phyloP scores from a whole-genome alignment of 2,113 vertebrate species.

The Gallinago media region DNA sequence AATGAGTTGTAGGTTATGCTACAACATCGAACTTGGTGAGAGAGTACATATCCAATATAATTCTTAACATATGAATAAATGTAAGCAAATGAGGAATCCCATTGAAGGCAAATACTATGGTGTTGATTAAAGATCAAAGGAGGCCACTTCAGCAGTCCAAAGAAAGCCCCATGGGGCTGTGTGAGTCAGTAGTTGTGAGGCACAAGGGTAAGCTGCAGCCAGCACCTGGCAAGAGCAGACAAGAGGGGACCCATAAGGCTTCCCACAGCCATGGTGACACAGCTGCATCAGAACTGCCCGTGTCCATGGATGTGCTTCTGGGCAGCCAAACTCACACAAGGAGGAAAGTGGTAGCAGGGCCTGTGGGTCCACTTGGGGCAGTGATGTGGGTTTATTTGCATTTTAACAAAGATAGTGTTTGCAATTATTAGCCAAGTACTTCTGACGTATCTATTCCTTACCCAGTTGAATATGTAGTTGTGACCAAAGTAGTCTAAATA shows the following conservation, averaged over 20 bases:
- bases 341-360: not conserved
- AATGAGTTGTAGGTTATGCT: not conserved
- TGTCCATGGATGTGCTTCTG: not conserved
- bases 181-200: accelerated
- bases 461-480: not conserved
- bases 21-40: not conserved
- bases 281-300: not conserved
- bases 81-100: not conserved
- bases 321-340: not conserved
- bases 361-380: accelerated
- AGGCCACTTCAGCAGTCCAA: not conserved
- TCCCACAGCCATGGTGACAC: not conserved
- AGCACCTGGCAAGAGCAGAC: not conserved
- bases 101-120: not conserved
- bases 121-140: not conserved
- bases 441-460: not conserved
- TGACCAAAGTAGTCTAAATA: not conserved
- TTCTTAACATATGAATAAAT: not conserved
- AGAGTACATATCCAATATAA: not conserved
- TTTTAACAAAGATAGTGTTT: not conserved
- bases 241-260: not conserved
- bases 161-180: not conserved
- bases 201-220: not conserved
- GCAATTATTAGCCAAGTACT: not conserved
- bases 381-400: not conserved